phyloP scores from a whole-genome alignment of 2,113 vertebrate species.

The Gallinago paraguaiae region DNA sequence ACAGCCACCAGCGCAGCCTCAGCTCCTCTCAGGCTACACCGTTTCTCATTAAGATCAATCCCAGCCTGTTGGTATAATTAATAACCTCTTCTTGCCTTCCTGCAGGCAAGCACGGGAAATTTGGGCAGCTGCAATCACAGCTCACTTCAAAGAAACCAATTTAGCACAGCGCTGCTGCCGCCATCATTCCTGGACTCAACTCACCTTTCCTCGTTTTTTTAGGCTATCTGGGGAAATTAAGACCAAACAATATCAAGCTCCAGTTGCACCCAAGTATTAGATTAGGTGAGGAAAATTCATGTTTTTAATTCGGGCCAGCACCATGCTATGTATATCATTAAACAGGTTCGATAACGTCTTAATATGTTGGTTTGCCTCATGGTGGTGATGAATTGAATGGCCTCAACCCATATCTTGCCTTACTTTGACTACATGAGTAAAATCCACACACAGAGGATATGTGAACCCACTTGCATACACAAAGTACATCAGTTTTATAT shows the following conservation, averaged over 20 bases:
- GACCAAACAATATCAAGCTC: neutral
- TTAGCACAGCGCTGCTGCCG: neutral
- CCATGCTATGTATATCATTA: fast-evolving
- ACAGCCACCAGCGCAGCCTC: neutral
- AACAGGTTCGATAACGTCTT: neutral
- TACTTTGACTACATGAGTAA: neutral
- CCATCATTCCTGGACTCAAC: neutral
- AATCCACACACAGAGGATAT: neutral
- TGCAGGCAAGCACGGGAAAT: neutral
- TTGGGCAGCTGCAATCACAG: neutral
- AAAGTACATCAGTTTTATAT: neutral
- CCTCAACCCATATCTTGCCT: neutral
- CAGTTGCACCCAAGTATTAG: neutral
- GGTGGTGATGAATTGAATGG: neutral
- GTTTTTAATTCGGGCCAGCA: neutral
- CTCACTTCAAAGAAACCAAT: neutral
- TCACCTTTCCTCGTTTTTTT: neutral
- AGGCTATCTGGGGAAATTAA: neutral
- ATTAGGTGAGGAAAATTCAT: neutral
- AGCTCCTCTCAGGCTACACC: neutral
- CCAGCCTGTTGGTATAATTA: slow-evolving; percentile 11
- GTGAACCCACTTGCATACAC: neutral
- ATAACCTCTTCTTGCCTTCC: neutral
- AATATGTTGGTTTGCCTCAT: neutral
- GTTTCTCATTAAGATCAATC: neutral